Conservation (phyloP, 2,888 invertebrate species). For the Torymus texanus region DNA sequence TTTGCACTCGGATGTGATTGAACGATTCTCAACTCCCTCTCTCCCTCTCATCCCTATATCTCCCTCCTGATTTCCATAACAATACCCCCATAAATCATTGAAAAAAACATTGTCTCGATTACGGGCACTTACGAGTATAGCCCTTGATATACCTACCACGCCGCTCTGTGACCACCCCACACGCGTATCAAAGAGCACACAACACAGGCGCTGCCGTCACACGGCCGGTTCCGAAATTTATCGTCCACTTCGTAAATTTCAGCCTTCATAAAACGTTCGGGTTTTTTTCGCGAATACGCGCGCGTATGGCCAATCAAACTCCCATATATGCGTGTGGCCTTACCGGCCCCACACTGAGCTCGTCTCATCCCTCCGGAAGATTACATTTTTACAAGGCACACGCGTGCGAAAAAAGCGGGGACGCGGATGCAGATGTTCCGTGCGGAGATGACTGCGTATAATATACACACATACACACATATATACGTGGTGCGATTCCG, state of each 20-base stretch:
- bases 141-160: too few relatives aligned
- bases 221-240: conserved; percentile 38
- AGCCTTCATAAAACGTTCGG: conserved; percentile 30
- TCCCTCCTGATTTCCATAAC: conserved; percentile 1
- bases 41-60: neutral
- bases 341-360: conserved; percentile 9
- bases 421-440: conserved; percentile 51
- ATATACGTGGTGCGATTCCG: conserved; percentile 54
- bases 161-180: too few relatives aligned
- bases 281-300: conserved; percentile 32
- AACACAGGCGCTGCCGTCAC: neutral
- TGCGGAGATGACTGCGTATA: too few relatives aligned
- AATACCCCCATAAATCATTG: conserved; percentile 14
- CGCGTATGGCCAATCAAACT: neutral
- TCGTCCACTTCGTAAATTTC: conserved; percentile 32
- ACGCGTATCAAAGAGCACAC: conserved; percentile 24
- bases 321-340: too few relatives aligned
- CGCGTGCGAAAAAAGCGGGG: neutral
- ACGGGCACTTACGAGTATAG: neutral
- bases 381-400: conserved; percentile 43
- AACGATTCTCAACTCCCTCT: neutral
- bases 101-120: conserved; percentile 23
- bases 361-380: conserved; percentile 43
- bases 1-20: too few relatives aligned
- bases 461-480: conserved; percentile 47